Conservation (phyloP, 2,113 vertebrate species). For the Penelope pileata region DNA sequence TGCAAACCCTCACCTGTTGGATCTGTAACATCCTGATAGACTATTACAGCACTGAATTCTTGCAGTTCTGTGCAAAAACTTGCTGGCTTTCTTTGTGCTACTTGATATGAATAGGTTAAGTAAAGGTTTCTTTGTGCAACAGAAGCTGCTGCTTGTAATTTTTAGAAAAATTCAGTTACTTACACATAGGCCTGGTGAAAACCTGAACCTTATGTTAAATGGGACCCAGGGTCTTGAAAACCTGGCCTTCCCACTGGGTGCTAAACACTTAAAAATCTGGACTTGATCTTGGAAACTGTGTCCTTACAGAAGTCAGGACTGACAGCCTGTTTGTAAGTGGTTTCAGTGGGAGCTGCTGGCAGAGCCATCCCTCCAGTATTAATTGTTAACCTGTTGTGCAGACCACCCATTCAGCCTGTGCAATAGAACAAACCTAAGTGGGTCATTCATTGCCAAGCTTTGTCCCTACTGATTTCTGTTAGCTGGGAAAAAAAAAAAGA, state of each 20-base stretch:
- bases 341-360: neutral
- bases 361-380: neutral
- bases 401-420: neutral
- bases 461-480: neutral
- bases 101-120: neutral
- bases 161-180: neutral
- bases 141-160: neutral
- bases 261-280: neutral
- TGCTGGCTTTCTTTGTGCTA: neutral
- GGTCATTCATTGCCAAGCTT: neutral
- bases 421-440: neutral
- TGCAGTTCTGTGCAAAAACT: neutral
- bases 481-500: neutral
- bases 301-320: neutral
- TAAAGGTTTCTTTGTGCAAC: neutral
- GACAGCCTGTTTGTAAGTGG: neutral
- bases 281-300: neutral
- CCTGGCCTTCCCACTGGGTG: fast-evolving
- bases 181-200: neutral
- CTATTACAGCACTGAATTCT: neutral
- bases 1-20: neutral
- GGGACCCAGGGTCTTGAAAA: neutral
- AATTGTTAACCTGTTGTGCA: neutral
- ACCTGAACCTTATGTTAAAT: neutral
- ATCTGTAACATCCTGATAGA: neutral